Conservation (phyloP, 2,797 vertebrate genomes). For the Threskiornis aethiopicus region DNA sequence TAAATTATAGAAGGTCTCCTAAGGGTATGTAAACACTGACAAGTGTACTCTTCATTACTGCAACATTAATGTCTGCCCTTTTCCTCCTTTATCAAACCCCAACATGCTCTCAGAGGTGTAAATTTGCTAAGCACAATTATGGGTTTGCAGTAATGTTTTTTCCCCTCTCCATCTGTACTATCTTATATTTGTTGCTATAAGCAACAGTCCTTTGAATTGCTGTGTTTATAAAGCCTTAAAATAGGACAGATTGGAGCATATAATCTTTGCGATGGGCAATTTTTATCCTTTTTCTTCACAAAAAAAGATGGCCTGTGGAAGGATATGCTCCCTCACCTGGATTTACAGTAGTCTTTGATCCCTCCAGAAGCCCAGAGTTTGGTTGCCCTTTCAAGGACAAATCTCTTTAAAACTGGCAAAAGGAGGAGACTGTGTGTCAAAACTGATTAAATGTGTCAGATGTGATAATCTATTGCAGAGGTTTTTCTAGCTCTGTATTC, state of each 20-base stretch:
- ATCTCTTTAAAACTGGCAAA: not conserved
- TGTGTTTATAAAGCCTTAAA: constrained; percentile 15
- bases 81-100: not conserved
- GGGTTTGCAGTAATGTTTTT: not conserved
- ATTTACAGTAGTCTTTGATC: not conserved
- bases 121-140: not conserved
- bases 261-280: not conserved
- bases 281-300: not conserved
- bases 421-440: not conserved
- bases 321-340: not conserved
- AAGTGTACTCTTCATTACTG: not conserved
- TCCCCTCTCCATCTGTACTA: not conserved
- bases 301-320: not conserved
- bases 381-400: not conserved
- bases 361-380: not conserved
- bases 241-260: not conserved
- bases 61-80: not conserved
- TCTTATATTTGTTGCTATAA: constrained; percentile 28
- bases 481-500: not conserved
- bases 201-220: constrained; percentile 5
- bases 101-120: not conserved
- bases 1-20: not conserved
- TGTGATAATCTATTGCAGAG: not conserved
- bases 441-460: not conserved
- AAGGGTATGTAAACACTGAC: not conserved